Conservation (phyloP, 92 coral and sea anemone species). For the Epizoanthus rinbou region DNA sequence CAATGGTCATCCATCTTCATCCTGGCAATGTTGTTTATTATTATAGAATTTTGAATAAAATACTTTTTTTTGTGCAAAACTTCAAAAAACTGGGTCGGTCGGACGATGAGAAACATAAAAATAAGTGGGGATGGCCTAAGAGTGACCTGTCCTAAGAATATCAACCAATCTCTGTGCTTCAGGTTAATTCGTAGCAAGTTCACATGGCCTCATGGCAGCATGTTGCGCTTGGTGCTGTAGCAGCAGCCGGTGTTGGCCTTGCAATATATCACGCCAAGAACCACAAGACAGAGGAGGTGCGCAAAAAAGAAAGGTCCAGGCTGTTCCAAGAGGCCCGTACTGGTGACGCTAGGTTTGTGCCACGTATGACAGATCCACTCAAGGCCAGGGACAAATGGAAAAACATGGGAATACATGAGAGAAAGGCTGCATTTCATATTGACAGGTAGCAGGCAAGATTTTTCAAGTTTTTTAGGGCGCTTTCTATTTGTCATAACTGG, state of each 20-base stretch:
- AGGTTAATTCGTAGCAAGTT: no score
- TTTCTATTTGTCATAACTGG: no score
- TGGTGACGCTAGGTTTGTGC: slow-evolving; percentile 18
- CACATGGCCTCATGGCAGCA: slow-evolving; percentile 28
- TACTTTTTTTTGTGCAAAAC: no score
- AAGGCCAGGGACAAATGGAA: slow-evolving; percentile 18
- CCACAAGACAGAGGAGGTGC: slow-evolving; percentile 9
- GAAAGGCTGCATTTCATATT: slow-evolving; percentile 19
- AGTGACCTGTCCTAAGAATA: no score
- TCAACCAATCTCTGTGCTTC: no score
- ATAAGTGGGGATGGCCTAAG: no score
- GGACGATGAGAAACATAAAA: no score
- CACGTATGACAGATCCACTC: slow-evolving; percentile 22
- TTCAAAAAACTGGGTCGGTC: no score
- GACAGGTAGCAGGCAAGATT: slow-evolving; percentile 6
- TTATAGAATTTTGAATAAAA: no score
- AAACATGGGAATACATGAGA: slow-evolving; percentile 24
- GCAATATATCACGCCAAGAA: slow-evolving; percentile 40
- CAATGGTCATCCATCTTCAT: no score
- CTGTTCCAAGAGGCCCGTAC: background rate
- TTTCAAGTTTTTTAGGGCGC: no score
- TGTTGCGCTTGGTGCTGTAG: slow-evolving; percentile 17
- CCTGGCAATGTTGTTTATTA: no score
- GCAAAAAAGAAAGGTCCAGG: slow-evolving; percentile 6
- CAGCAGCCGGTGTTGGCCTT: slow-evolving; percentile 37